Conservation (phyloP, 2,797 vertebrate species). For the Lepilemur septentrionalis region DNA sequence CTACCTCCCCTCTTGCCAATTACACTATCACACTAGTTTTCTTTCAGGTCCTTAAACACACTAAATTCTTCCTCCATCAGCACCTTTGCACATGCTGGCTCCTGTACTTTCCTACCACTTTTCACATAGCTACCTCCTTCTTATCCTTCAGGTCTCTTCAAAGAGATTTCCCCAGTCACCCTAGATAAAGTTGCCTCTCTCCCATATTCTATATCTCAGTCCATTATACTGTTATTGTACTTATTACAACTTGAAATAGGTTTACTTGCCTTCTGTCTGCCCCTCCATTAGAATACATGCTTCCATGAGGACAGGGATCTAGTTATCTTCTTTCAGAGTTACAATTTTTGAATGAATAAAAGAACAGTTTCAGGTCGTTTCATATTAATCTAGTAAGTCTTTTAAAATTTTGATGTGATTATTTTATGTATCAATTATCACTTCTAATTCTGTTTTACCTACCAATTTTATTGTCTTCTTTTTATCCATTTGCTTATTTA, state of each 20-base stretch:
- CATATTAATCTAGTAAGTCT: background rate
- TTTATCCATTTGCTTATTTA: conserved; percentile 14
- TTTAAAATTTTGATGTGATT: background rate
- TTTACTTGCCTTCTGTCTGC: background rate
- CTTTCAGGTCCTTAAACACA: background rate
- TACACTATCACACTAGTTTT: background rate
- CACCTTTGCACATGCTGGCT: background rate
- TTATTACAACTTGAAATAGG: background rate
- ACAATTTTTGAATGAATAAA: background rate
- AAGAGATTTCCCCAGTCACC: background rate
- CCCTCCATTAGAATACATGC: background rate
- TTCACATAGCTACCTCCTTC: background rate
- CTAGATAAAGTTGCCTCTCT: background rate
- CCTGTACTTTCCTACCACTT: background rate
- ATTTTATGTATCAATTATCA: background rate
- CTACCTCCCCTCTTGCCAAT: background rate
- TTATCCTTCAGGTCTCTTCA: background rate
- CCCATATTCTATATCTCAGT: background rate
- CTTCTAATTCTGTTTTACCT: background rate
- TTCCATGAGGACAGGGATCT: background rate
- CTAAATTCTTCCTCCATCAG: background rate
- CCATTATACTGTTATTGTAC: background rate
- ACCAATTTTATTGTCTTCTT: background rate
- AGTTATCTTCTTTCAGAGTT: background rate
- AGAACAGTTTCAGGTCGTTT: background rate